Conservation (phyloP, 2,113 vertebrate genomes). For the Phyllopteryx taeniolatus region DNA sequence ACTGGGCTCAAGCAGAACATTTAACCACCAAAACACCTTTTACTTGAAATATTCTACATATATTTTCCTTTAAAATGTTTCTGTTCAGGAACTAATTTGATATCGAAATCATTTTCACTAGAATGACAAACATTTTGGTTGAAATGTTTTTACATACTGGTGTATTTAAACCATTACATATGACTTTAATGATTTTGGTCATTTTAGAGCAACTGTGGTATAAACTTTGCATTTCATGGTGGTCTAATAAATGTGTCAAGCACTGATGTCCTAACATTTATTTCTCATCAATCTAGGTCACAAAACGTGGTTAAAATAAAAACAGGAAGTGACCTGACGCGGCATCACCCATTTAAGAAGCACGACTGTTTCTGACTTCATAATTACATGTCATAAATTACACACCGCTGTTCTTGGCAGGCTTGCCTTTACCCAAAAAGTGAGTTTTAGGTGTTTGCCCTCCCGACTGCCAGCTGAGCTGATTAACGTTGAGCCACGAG, state of each 20-base stretch:
- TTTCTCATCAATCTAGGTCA: not conserved
- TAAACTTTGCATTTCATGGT: not conserved
- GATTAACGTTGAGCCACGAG: slow-evolving; percentile 17
- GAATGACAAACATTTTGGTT: no score
- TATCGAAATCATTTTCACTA: no score
- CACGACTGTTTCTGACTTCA: slow-evolving; percentile 49
- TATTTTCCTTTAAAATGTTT: no score
- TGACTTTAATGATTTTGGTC: no score
- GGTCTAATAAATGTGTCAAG: not conserved
- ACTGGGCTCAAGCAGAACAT: no score
- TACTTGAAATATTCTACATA: no score
- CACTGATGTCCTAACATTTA: not conserved
- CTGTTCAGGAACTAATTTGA: no score
- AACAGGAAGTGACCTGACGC: slow-evolving; percentile 37
- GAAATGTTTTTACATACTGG: no score
- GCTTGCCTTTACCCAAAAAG: slow-evolving; percentile 5
- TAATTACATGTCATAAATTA: slow-evolving; percentile 61
- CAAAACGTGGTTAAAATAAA: slow-evolving; percentile 28
- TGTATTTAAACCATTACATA: no score
- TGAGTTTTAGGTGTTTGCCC: not conserved
- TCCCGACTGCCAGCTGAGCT: slow-evolving; percentile 1
- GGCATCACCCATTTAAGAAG: slow-evolving; percentile 27
- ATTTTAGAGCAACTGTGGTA: no score
- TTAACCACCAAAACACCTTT: no score
- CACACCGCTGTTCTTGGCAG: slow-evolving; percentile 9